These are phyloP conservation scores for Tympanuchus pallidicinctus DNA, from an alignment of 2,113 vertebrate genomes.

Conservation along the genomic window DNA sequence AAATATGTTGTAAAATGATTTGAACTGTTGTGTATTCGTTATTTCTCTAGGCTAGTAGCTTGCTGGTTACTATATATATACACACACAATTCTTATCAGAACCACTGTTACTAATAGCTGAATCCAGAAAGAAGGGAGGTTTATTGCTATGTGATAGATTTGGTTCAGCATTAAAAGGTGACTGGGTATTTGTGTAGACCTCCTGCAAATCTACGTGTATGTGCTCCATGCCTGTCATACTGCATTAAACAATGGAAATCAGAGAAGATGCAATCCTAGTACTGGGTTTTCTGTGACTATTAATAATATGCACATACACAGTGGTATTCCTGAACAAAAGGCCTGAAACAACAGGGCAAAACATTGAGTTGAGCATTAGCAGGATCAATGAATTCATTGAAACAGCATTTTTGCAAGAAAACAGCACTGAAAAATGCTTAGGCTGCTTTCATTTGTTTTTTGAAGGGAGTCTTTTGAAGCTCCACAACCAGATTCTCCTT, in stretches of 20 bases:
- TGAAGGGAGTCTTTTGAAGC: background rate
- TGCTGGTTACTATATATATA: background rate
- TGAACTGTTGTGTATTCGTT: background rate
- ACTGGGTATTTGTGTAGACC: background rate
- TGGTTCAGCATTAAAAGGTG: background rate
- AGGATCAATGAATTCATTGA: background rate
- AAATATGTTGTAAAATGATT: background rate
- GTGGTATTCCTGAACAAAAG: background rate
- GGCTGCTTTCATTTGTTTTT: background rate
- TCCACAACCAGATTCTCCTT: background rate
- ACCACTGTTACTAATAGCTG: background rate
- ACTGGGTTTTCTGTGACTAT: background rate
- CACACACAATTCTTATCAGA: background rate
- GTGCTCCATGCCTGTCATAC: background rate
- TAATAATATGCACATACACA: background rate
- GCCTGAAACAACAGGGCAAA: slow-evolving; percentile 2
- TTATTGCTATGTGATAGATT: background rate
- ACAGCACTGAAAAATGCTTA: background rate
- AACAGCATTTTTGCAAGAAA: background rate
- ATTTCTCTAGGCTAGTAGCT: background rate
- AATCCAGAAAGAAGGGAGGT: background rate
- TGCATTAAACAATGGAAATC: background rate
- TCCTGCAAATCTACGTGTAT: background rate
- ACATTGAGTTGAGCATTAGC: background rate
- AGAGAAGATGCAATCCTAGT: background rate